Evolutionary conservation across 2,113 vertebrate species (phyloP), one percentile per base, ranked within the genome.

Genomic region (Axis porcinus): DNA sequence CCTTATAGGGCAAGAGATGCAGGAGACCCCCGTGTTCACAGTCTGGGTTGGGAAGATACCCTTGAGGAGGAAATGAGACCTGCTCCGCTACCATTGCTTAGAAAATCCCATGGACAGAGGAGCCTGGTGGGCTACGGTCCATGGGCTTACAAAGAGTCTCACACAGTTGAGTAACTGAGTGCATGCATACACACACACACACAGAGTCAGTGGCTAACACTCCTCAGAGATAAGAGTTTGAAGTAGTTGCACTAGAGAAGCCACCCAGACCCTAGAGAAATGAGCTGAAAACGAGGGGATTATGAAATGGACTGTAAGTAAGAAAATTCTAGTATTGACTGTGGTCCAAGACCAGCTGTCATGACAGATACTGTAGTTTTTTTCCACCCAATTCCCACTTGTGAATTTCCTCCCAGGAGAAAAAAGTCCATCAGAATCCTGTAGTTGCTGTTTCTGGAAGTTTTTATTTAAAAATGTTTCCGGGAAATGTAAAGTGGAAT

Each of bases 21-120:
- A 11, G 10, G 67, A 70, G 67, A 70, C 5, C 19, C 5, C 21
- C 1, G 0, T 70, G 62, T n/a, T n/a, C 0, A 0, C 17, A 40
- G 19, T 40, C n/a, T 70, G n/a, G n/a, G 5, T 70, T 67, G 9
- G n/a, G n/a, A 40, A 70, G 19, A n/a, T 40, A 9, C 9, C n/a
- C 36, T 70, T 36, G n/a, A 70, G n/a, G n/a, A 40, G 10, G 67
- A n/a, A 40, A 36, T 70, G n/a, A 40, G n/a, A 70, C 19, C 67
- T 70, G n/a, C 19, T 70, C 10, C n/a, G 23, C 67, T 40, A 40
- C 21, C 9, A 70, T 40, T 40, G 67, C n/a, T 70, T 70, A 4
- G 19, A 70, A 67, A 70, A 70, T 36, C n/a, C n/a, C 67, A 70
- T 40, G 67, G n/a, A 70, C n/a, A 70, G n/a, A 70, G 9, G 10